A percentile compares a stretch with the other conserved stretches of the same genome.
phyloP scores from a whole-genome alignment of 2,797 vertebrate genomes.

The Acanthornis magna region DNA sequence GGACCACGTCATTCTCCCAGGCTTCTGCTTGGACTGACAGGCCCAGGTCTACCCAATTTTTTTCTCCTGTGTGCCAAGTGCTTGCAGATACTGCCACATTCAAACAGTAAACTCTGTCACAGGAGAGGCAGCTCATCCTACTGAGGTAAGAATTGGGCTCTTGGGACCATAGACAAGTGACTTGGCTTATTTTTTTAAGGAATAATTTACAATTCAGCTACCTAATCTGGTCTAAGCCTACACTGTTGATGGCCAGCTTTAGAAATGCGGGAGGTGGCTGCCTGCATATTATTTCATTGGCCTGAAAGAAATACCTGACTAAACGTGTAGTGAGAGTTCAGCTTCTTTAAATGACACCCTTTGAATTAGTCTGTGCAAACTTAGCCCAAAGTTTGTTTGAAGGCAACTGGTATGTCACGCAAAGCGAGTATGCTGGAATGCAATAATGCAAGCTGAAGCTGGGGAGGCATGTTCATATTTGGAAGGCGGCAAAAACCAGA shows the following conservation, averaged over 20 bases:
- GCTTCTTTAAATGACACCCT: not conserved
- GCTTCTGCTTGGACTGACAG: not conserved
- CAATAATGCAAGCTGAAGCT: not conserved
- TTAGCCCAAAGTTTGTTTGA: constrained; percentile 18
- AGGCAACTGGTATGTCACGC: not conserved
- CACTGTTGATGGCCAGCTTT: not conserved
- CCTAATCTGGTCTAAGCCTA: not conserved
- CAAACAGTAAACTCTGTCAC: not conserved
- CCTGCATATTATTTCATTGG: not conserved
- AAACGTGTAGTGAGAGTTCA: not conserved
- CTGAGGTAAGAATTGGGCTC: not conserved
- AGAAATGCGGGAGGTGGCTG: not conserved
- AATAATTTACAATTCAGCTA: not conserved
- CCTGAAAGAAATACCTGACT: not conserved
- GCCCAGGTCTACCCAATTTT: not conserved
- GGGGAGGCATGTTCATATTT: not conserved
- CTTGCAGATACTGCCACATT: not conserved
- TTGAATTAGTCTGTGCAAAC: not conserved
- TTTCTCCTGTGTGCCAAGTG: not conserved
- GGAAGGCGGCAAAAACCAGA: constrained; percentile 3
- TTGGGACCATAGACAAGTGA: not conserved
- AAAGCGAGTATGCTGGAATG: not conserved
- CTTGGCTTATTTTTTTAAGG: not conserved
- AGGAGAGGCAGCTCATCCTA: not conserved
- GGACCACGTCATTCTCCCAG: fast-evolving